phyloP scores from a whole-genome alignment of 2,113 vertebrate genomes.

The Onychostruthus taczanowskii region DNA sequence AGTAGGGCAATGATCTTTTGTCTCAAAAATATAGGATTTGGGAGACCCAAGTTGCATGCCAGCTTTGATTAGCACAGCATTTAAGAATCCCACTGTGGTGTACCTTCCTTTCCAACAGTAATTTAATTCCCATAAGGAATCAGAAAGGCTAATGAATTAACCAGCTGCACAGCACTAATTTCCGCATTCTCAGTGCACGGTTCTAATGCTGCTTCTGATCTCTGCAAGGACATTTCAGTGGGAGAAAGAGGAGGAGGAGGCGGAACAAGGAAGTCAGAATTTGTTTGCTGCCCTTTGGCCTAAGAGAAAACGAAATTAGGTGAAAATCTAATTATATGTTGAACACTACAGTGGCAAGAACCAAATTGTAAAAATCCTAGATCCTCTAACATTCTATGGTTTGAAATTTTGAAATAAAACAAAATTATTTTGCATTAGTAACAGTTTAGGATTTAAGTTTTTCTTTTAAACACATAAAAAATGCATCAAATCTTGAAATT shows the following conservation, averaged over 20 bases:
- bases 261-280: neutral
- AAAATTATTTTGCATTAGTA: neutral
- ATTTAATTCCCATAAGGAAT: slow-evolving; percentile 12
- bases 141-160: slow-evolving; percentile 13
- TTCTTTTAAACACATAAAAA: neutral
- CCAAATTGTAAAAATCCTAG: neutral
- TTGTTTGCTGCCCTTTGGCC: neutral
- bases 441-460: neutral
- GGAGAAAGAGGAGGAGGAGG: neutral
- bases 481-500: neutral
- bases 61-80: neutral
- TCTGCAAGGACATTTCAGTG: neutral
- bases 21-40: neutral
- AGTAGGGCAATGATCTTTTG: neutral
- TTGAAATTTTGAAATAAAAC: neutral
- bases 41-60: neutral
- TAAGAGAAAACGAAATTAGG: neutral
- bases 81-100: neutral
- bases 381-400: neutral
- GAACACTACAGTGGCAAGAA: neutral
- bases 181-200: neutral
- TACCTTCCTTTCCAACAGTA: neutral
- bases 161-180: neutral
- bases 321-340: neutral
- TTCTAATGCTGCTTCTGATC: neutral